Percentiles rank a stretch among this genome's conserved stretches.
Conservation (phyloP, 1,140 invertebrate genomes). For the fruit fly (Drosophila melanogaster) region Release_6_plus_ISO1_MT NT_033777.3:11254501-11255000, state of each 20-base stretch:
- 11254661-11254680: constrained; percentile 59
- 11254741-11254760: constrained; percentile 68
- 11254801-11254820: constrained; percentile 52
- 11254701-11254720: constrained; percentile 66
- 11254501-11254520: constrained; percentile 28
- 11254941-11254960: constrained; percentile 31
- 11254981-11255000: constrained; percentile 82
- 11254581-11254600: constrained; percentile 47
- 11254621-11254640: constrained; percentile 22
- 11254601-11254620: constrained; percentile 40
- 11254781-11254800: constrained; percentile 61
- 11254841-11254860: constrained; percentile 30
- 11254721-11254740: constrained; percentile 71
- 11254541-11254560: constrained; percentile 75
- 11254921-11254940: constrained; percentile 30
- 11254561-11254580: constrained; percentile 60
- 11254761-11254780: constrained; percentile 77
- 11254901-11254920: constrained; percentile 64
- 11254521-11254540: constrained; percentile 54
- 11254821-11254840: constrained; percentile 66
- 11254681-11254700: constrained; percentile 67
- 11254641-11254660: constrained; percentile 33
- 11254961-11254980: constrained; percentile 36
- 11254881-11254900: constrained; percentile 65
- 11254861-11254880: constrained; percentile 67